These are phyloP conservation scores for Limnephilus auricula DNA, from an alignment of 2,888 invertebrate species.

Conservation along the genomic window DNA sequence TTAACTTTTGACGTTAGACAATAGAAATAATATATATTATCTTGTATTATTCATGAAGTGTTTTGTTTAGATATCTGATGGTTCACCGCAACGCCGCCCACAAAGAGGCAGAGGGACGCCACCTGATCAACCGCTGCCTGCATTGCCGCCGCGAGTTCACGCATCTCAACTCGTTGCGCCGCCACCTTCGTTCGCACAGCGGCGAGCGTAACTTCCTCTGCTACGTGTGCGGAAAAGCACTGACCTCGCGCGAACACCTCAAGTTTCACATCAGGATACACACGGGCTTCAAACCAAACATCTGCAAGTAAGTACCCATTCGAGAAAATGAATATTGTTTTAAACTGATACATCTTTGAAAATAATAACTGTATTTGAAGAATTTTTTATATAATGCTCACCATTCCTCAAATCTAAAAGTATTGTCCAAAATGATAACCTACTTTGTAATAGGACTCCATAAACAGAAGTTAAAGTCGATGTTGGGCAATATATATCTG, in stretches of 20 bases:
- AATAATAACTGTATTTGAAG: too few species aligned
- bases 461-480: too few species aligned
- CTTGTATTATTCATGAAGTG: not conserved
- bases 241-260: conserved; percentile 79
- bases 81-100: conserved; percentile 73
- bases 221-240: conserved; percentile 80
- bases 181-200: conserved; percentile 75
- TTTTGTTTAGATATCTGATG: conserved; percentile 70
- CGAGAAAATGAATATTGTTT: too few species aligned
- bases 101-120: conserved; percentile 72
- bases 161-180: conserved; percentile 76
- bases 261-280: conserved; percentile 81
- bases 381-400: too few species aligned
- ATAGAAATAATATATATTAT: too few species aligned
- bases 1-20: too few species aligned
- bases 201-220: conserved; percentile 79
- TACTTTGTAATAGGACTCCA: too few species aligned
- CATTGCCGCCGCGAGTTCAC: conserved; percentile 75
- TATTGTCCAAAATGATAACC: too few species aligned
- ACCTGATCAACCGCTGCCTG: conserved; percentile 73
- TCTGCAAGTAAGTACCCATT: conserved; percentile 74
- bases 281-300: conserved; percentile 80
- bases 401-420: too few species aligned
- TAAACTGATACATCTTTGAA: too few species aligned
- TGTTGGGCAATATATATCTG: too few species aligned